A percentile compares a stretch with the other conserved stretches of the same genome.
These are phyloP conservation scores for Ursus arctos DNA, from an alignment of 2,113 vertebrate genomes.

Conservation along the genomic window DNA sequence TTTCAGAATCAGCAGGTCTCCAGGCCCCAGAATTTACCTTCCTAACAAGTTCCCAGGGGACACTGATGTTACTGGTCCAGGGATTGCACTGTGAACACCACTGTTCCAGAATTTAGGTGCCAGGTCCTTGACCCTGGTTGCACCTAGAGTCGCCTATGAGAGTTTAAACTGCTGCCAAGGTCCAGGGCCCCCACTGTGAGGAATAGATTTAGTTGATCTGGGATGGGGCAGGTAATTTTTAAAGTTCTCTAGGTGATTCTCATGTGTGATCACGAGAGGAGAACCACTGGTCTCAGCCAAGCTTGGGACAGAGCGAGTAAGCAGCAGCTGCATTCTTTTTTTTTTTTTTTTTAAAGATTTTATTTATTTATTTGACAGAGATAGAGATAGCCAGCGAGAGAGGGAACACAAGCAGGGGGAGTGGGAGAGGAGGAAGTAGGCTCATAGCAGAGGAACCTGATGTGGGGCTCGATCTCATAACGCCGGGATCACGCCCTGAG, in stretches of 20 bases:
- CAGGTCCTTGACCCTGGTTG: background rate
- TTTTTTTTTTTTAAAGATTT: too few species aligned
- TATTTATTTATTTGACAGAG: too few species aligned
- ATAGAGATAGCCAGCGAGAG: too few species aligned
- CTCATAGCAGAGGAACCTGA: too few species aligned
- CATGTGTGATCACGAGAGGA: background rate
- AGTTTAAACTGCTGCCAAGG: background rate
- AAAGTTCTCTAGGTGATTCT: background rate
- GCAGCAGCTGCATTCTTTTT: background rate
- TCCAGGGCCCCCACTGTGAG: background rate
- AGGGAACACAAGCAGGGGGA: too few species aligned
- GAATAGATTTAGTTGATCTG: background rate
- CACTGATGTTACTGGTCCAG: too few species aligned
- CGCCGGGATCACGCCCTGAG: too few species aligned
- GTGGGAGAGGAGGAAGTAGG: too few species aligned
- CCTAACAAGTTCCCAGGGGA: background rate
- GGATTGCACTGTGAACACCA: background rate
- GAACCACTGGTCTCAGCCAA: background rate
- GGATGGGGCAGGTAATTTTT: background rate
- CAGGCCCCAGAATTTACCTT: background rate
- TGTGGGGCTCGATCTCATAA: too few species aligned
- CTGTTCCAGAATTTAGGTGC: background rate
- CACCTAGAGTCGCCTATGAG: too few species aligned
- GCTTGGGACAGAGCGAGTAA: accelerated
- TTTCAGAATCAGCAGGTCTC: background rate